Conservation (phyloP, 1,140 invertebrate genomes). For the Glossosoma conforme region DNA sequence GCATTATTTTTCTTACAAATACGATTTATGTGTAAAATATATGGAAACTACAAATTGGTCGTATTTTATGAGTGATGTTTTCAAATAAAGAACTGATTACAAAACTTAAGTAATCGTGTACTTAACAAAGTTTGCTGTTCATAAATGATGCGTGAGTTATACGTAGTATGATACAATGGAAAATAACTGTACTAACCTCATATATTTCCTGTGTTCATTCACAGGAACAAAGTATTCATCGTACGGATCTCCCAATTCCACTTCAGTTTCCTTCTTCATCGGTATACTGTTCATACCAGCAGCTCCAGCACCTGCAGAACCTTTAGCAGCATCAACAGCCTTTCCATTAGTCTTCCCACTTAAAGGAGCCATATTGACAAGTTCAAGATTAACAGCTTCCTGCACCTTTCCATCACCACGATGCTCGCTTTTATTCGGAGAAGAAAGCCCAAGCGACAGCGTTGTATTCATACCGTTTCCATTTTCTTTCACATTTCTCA, state of each 20-base stretch:
- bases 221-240: slow-evolving; percentile 81
- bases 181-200: slow-evolving; percentile 75
- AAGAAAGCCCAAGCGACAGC: slow-evolving; percentile 20
- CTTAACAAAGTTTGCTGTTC: too few relatives aligned
- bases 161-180: too few relatives aligned
- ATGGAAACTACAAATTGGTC: too few relatives aligned
- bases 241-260: slow-evolving; percentile 68
- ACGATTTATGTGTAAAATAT: too few relatives aligned
- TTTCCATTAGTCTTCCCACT: slow-evolving; percentile 38
- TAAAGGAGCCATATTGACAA: slow-evolving; percentile 70
- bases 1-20: too few relatives aligned
- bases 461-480: slow-evolving; percentile 20
- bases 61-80: too few relatives aligned
- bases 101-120: too few relatives aligned
- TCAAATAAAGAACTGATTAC: too few relatives aligned
- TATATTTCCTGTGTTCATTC: slow-evolving; percentile 77
- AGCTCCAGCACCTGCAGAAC: slow-evolving; percentile 39
- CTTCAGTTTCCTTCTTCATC: slow-evolving; percentile 64
- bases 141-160: too few relatives aligned
- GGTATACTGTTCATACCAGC: slow-evolving; percentile 40
- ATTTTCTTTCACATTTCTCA: slow-evolving; percentile 7
- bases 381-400: slow-evolving; percentile 74
- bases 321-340: slow-evolving; percentile 23
- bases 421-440: slow-evolving; percentile 19
- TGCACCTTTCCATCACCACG: slow-evolving; percentile 27